Base-by-base conservation (phyloP, 2,797 vertebrate species). In the Adelosebastes latens region DNA sequence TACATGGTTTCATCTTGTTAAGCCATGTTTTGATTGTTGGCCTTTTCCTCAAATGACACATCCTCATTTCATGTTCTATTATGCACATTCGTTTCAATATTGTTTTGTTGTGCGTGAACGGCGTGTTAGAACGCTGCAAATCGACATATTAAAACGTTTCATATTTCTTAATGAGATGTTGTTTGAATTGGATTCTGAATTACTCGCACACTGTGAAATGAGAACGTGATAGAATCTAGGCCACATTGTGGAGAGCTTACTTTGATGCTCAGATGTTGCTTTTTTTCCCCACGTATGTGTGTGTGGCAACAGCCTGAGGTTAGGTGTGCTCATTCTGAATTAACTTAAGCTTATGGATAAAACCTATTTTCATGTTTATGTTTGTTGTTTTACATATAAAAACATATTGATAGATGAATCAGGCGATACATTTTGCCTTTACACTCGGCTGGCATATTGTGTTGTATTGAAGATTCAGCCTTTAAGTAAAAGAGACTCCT, bases 221-320 rank as follows among this genome's bases (percentile, higher is more conserved):
- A 72, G 81, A 88, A 71, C 6, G 55, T 72, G 81, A 86, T 86
- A 74, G 73, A 87, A 92, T 92, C 87, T 90, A 91, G 91, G 90
- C 80, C 88, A 90, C 80, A 56, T 77, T 89, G 81, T 80, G 76
- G 70, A 85, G 77, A 73, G 77, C 61, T 82, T 67, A 77, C 79
- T 88, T 87, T 90, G 87, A 92, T 86, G 81, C 86, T 87, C 70
- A 68, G 68, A 84, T 86, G 70, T 70, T 68, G 32, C 31, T 60
- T 29, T 46, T 46, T 64, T 58, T 1, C 3, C 3, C 18, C 16
- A 22, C 12, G 16, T 46, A 4, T 46, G 16, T 39, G 60, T 62
- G 76, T 82, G 80, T 73, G 79, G 74, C 59, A 83, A 81, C 80
- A 82, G 85, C 87, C 80, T 39, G 80, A 82, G 80, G 89, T 77